A percentile compares a stretch with the other conserved stretches of the same genome.
Conservation (phyloP, 2,797 vertebrate genomes). For the Halcyon smyrnensis region DNA sequence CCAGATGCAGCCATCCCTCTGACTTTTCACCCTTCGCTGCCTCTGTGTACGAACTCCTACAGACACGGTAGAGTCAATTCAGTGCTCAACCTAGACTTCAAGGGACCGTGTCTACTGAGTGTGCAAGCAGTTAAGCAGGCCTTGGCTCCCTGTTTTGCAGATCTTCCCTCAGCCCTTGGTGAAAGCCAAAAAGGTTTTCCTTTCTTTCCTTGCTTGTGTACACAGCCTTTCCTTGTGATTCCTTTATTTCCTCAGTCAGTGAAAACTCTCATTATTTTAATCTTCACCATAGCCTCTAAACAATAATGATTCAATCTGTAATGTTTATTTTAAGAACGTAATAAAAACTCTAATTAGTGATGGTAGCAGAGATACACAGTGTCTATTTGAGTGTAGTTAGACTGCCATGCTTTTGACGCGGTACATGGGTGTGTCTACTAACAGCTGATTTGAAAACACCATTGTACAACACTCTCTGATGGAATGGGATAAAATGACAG, state of each 20-base stretch:
- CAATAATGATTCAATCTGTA: background rate
- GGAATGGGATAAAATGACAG: background rate
- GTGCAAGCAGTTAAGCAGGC: background rate
- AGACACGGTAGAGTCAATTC: background rate
- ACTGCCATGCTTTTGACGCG: background rate
- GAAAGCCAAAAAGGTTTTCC: background rate
- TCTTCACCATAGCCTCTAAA: background rate
- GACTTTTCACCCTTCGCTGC: background rate
- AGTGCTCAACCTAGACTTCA: background rate
- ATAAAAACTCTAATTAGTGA: background rate
- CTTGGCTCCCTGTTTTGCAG: background rate
- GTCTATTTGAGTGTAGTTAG: background rate
- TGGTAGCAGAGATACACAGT: background rate
- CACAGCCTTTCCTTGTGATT: background rate
- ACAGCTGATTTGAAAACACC: background rate
- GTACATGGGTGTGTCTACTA: background rate
- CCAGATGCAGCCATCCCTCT: background rate
- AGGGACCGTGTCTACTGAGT: background rate
- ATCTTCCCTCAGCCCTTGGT: background rate
- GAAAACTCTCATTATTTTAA: background rate
- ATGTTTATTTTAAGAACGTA: background rate
- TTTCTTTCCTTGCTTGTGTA: background rate
- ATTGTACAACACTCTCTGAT: background rate
- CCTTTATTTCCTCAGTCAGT: background rate
- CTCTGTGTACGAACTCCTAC: fast-evolving